phyloP scores from a whole-genome alignment of 2,888 invertebrate species.

The Polydrusus cervinus region DNA sequence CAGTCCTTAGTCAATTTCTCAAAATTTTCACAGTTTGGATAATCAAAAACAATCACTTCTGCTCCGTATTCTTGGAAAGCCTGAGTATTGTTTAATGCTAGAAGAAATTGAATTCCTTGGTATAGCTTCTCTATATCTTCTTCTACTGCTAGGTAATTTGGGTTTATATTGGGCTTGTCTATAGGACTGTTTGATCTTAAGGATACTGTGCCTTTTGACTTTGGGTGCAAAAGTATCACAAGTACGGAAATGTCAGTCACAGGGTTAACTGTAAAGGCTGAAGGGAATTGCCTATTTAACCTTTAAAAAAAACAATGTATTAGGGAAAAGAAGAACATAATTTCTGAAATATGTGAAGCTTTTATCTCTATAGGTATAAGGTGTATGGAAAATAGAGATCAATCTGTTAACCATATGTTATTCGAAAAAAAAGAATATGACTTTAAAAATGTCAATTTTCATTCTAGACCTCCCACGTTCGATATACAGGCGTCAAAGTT shows the following conservation, averaged over 20 bases:
- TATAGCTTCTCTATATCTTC: conserved; percentile 30
- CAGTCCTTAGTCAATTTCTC: conserved; percentile 13
- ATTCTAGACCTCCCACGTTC: too few relatives aligned
- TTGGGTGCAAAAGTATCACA: conserved; percentile 19
- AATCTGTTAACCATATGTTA: too few relatives aligned
- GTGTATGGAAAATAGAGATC: too few relatives aligned
- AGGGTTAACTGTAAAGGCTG: conserved; percentile 13
- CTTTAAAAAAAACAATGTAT: neutral
- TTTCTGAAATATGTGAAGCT: too few relatives aligned
- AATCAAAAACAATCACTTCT: conserved; percentile 10
- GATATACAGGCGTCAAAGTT: too few relatives aligned
- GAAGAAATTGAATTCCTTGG: conserved; percentile 14
- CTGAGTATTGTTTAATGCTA: conserved; percentile 18
- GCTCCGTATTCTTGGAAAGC: conserved; percentile 13
- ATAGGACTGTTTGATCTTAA: conserved; percentile 25
- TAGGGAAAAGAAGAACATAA: too few relatives aligned
- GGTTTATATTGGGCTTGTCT: conserved; percentile 33
- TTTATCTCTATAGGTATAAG: too few relatives aligned
- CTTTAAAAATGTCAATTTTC: too few relatives aligned
- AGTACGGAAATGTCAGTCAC: conserved; percentile 6
- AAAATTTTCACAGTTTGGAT: conserved; percentile 19
- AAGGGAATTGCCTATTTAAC: conserved; percentile 7
- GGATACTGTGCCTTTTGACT: conserved; percentile 33
- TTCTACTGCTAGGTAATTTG: conserved; percentile 10
- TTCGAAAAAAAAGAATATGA: too few relatives aligned